Base-by-base conservation (phyloP, 1,140 invertebrate species). In the Drosophila ogumai region DNA sequence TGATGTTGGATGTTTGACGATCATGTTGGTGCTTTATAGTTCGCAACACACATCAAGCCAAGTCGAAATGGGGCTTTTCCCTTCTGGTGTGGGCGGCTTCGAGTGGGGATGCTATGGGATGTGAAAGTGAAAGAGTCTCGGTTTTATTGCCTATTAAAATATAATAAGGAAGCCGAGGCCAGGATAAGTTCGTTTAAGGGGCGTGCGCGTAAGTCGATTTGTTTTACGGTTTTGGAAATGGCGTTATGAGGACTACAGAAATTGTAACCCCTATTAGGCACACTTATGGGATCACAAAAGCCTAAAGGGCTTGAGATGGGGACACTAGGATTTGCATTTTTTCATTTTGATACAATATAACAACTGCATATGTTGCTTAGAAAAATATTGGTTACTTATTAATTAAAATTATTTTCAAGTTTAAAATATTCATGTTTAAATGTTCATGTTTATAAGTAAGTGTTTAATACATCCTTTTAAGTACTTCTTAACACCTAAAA, bases 81-180 rank as follows among this genome's bases (percentile, higher is more conserved):
- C 57, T 66, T 56, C 57, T 71, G 58, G 59, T 69, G 79, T 81
- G 74, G 65, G 75, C 80, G 73, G 50, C 75, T 58, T 66, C 36
- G 22, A 64, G 44, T 75, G 58, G 65, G 58, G 44, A 60, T 61
- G 75, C 55, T 38, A 1, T 47, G 38, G n/a, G 19, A 67, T 76
- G 58, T 58, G 60, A 81, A 81, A 77, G 74, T 81, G 57, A 65
- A 76, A 79, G 78, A 81, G 79, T 66, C 22, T 10, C 41, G 43
- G 44, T 13, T 43, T 72, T 73, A 59, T 32, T 46, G 67, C 43
- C 68, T 73, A 73, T 73, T 73, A 73, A 73, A 72, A 72, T 31
- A 72, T 73, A 43, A 73, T 73, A 73, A 73, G 69, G 69, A 73
- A 73, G 69, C 69, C 40, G 38, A 50, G 41, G 67, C 69, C 56